Conservation (phyloP, 2,797 vertebrate genomes). For the Geotrypetes seraphini region DNA sequence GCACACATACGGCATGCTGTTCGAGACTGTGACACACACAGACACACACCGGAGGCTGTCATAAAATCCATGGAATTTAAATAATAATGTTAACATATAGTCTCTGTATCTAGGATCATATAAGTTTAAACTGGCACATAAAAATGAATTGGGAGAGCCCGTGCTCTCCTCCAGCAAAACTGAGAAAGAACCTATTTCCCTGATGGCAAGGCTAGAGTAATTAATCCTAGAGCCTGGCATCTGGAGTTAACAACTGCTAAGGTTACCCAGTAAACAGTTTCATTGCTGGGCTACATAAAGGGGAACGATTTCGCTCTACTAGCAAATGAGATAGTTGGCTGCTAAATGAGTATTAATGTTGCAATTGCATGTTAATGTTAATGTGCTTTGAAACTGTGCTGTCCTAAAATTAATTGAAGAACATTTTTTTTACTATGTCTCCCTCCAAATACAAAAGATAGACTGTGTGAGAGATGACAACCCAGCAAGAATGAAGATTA, state of each 20-base stretch:
- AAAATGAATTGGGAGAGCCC: too few relatives aligned
- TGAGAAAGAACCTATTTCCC: conserved; percentile 41
- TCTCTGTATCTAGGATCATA: too few relatives aligned
- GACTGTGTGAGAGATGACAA: too few relatives aligned
- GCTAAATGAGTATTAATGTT: conserved; percentile 6
- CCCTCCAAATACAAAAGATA: neutral
- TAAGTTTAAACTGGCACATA: too few relatives aligned
- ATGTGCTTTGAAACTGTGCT: conserved; percentile 18
- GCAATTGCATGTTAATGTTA: conserved; percentile 11
- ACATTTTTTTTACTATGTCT: neutral
- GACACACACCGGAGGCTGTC: too few relatives aligned
- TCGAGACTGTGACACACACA: too few relatives aligned
- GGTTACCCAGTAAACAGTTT: conserved; percentile 43
- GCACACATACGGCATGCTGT: too few relatives aligned
- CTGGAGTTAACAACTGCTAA: conserved; percentile 62
- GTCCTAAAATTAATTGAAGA: conserved; percentile 7
- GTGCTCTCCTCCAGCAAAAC: conserved; percentile 32
- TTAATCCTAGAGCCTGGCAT: conserved; percentile 65
- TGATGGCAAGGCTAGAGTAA: conserved; percentile 46
- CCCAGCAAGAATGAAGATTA: neutral
- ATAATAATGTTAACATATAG: too few relatives aligned
- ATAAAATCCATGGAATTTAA: too few relatives aligned
- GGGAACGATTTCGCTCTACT: conserved; percentile 45
- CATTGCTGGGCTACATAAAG: conserved; percentile 47
- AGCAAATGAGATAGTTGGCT: conserved; percentile 20